Base-by-base conservation (phyloP, 37 sponge, comb jelly and placozoan species). In the Chondrilla cf. caribensis region DNA sequence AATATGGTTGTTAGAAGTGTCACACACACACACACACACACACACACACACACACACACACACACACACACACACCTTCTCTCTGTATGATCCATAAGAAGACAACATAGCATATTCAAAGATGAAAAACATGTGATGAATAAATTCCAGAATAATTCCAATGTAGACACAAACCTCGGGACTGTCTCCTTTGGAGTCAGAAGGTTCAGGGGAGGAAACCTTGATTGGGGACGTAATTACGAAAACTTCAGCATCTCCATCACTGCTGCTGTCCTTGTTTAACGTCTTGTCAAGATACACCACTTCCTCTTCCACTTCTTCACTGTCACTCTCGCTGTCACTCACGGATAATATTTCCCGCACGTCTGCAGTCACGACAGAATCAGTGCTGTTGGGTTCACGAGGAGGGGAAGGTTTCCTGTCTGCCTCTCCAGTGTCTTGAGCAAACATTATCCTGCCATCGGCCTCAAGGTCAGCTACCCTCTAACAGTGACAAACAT, bases 161-260 rank as follows among this genome's bases (percentile, higher is more conserved):
- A n/a, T n/a, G n/a, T 18, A 37, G 58, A 21, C 60, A 29, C 57
- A 39, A 41, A 38, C 60, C 65, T 15, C 64, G 1, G 40, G 36
- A 14, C 26, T 60, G n/a, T 62, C 65, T 22, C 32, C 41, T 40
- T 40, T 31, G 2, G 4, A n/a, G 11, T 60, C 65, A 21, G 40
- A 29, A 17, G 11, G 6, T 11, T 47, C 9, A 6, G 11, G 6
- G 51, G 28, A 21, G 3, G 38, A 2, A 26, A 62, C 54, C 60
- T 79, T 89, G 5, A 42, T 58, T n/a, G 90, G 90, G 62, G 85
- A 85, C 44, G 83, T 89, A 4, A 89, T 86, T 40, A 32, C 7
- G 72, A 85, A 85, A 8, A 62, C 32, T 57, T 33, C 25, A 62
- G 62, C 64, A 19, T 81, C 81, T 36, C 32, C 81, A 3, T 62